Conservation (phyloP, 2,888 invertebrate genomes). For the Griposia aprilina region DNA sequence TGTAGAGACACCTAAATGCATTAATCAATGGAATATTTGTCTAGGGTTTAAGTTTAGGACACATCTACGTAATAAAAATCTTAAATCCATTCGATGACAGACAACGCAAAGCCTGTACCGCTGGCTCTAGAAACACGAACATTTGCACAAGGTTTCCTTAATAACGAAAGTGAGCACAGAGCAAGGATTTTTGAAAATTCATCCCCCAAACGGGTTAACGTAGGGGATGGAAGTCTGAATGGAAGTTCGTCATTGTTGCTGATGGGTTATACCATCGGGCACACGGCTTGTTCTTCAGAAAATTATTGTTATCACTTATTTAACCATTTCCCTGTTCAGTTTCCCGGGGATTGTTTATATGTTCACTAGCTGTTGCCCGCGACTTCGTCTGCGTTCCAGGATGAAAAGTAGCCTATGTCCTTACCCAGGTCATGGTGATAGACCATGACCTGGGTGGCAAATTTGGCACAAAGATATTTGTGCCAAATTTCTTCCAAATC, state of each 20-base stretch:
- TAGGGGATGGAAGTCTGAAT: not conserved
- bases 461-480: no score
- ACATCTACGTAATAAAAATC: not conserved
- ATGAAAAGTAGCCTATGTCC: no score
- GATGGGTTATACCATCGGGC: no score
- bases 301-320: not conserved
- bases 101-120: not conserved
- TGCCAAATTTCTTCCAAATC: no score
- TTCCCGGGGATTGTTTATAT: not conserved
- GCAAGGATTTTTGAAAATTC: not conserved
- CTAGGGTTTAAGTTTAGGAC: not conserved
- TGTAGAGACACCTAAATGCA: constrained; percentile 34
- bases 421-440: no score
- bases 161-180: not conserved
- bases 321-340: not conserved
- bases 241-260: not conserved
- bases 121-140: not conserved
- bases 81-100: not conserved
- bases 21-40: constrained; percentile 19
- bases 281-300: not conserved
- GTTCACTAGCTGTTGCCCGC: not conserved
- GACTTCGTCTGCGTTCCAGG: no score
- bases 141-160: not conserved
- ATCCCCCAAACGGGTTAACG: no score
- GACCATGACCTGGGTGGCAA: no score